phyloP scores from a whole-genome alignment of 2,797 vertebrate genomes.

The Megaceryle alcyon region DNA sequence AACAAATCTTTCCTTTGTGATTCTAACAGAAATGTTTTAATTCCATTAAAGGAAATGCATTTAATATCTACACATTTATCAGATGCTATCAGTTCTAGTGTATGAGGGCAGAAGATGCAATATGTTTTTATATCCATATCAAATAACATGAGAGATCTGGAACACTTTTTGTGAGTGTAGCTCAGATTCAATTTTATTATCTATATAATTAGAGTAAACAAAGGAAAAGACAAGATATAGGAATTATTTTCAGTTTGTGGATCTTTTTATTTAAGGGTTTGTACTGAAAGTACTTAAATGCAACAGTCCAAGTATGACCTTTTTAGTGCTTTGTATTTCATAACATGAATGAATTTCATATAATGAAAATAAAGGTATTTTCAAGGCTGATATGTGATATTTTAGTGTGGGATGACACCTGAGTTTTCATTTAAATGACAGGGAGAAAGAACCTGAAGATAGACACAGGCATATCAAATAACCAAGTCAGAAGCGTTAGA shows the following conservation, averaged over 20 bases:
- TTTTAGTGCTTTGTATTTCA: background rate
- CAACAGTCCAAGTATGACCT: background rate
- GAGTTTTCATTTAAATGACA: background rate
- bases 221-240: background rate
- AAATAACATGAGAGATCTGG: background rate
- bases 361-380: background rate
- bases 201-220: background rate
- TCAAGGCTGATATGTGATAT: background rate
- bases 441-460: background rate
- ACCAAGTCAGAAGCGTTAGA: background rate
- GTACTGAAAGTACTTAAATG: background rate
- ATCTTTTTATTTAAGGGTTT: background rate
- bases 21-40: background rate
- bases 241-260: background rate
- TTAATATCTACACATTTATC: background rate
- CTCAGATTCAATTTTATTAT: background rate
- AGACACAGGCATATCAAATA: background rate
- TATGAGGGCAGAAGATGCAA: background rate
- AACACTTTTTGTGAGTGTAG: background rate
- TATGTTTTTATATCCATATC: background rate
- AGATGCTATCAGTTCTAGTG: background rate
- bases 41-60: background rate
- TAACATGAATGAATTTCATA: background rate
- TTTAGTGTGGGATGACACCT: background rate
- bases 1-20: background rate